These are phyloP conservation scores for Lutjanus erythropterus DNA, from an alignment of 2,113 vertebrate genomes.

Conservation along the genomic window DNA sequence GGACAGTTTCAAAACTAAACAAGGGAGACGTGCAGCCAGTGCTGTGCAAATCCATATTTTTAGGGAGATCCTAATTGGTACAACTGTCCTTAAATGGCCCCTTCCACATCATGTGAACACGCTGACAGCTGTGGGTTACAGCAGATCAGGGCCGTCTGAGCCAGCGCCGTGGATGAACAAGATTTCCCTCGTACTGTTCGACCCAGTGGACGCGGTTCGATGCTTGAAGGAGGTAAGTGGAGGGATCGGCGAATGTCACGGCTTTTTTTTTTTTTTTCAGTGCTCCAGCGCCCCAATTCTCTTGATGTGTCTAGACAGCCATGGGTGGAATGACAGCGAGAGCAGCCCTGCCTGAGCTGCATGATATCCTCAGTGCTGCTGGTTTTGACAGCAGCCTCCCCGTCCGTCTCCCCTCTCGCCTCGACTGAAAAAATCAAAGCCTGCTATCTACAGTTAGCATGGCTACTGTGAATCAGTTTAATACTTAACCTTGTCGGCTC, in stretches of 20 bases:
- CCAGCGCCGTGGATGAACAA: not conserved
- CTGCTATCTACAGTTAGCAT: not conserved
- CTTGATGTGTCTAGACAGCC: conserved; percentile 38
- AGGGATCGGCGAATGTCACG: conserved; percentile 3
- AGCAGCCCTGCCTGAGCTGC: conserved; percentile 15
- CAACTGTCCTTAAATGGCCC: not conserved
- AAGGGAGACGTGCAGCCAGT: not conserved
- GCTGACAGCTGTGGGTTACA: conserved; percentile 35
- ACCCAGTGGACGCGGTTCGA: conserved; percentile 14
- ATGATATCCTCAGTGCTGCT: conserved; percentile 9
- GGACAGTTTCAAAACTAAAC: not conserved
- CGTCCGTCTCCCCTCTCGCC: not conserved
- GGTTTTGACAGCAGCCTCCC: conserved; percentile 31
- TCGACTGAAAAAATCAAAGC: conserved; percentile 7
- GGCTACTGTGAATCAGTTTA: not conserved
- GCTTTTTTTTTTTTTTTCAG: conserved; percentile 18
- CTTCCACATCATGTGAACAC: not conserved
- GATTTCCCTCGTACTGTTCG: not conserved
- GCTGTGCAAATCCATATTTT: not conserved
- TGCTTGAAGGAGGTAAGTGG: conserved; percentile 17
- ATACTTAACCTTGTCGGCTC: not conserved
- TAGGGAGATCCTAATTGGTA: conserved; percentile 1
- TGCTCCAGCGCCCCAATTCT: conserved; percentile 14
- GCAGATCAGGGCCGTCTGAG: conserved; percentile 11
- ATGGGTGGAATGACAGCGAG: conserved; percentile 19